These are phyloP conservation scores for Netelia melanura DNA, from an alignment of 2,888 invertebrate genomes.

Conservation along the genomic window DNA sequence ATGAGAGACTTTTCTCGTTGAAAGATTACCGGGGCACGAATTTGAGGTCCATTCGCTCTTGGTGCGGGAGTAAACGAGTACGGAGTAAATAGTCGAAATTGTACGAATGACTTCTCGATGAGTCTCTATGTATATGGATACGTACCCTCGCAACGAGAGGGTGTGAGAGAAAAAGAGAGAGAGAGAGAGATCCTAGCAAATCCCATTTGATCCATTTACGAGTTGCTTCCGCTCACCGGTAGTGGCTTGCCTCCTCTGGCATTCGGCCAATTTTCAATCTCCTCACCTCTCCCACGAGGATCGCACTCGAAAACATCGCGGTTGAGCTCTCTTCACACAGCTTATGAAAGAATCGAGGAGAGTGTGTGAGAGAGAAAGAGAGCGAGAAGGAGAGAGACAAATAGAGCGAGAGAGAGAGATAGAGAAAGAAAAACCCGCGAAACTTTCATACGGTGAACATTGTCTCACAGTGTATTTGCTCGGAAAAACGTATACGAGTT, in stretches of 20 bases:
- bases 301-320: slow-evolving; percentile 52
- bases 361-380: too few relatives aligned
- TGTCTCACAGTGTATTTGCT: slow-evolving; percentile 22
- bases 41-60: not conserved
- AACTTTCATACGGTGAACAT: slow-evolving; percentile 4
- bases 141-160: not conserved
- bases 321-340: slow-evolving; percentile 29
- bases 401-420: too few relatives aligned
- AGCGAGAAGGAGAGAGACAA: too few relatives aligned
- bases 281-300: slow-evolving; percentile 34
- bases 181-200: slow-evolving; percentile 34
- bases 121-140: slow-evolving; percentile 13
- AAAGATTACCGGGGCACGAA: not conserved
- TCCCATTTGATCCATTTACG: slow-evolving; percentile 65
- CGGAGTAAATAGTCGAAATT: slow-evolving; percentile 30
- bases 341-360: slow-evolving; percentile 29
- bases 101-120: slow-evolving; percentile 41
- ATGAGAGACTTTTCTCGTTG: not conserved
- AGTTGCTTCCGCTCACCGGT: slow-evolving; percentile 57
- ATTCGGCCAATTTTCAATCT: slow-evolving; percentile 68
- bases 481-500: slow-evolving; percentile 7
- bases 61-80: not conserved
- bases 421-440: slow-evolving; percentile 6
- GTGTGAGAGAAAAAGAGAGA: too few relatives aligned
- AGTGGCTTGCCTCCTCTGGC: slow-evolving; percentile 64